phyloP scores from a whole-genome alignment of 2,888 invertebrate genomes.

The Spodoptera picta region DNA sequence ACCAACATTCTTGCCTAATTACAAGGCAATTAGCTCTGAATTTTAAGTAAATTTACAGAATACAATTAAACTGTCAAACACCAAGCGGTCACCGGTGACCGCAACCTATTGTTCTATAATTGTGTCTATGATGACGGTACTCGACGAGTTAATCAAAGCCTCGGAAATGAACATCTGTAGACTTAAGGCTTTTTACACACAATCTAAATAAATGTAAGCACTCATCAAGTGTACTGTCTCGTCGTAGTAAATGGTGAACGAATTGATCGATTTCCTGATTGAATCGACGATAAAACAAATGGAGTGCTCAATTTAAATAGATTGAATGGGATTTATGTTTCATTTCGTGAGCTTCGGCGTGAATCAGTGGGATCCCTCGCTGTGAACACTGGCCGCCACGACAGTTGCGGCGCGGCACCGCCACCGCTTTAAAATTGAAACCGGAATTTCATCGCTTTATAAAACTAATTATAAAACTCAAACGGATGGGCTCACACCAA shows the following conservation, averaged over 20 bases:
- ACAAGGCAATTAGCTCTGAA: background rate
- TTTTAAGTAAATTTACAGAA: too few relatives aligned
- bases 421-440: conserved; percentile 55
- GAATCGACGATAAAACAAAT: conserved; percentile 85
- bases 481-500: conserved; percentile 58
- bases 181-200: conserved; percentile 28
- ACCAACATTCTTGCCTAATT: conserved; percentile 19
- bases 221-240: conserved; percentile 55
- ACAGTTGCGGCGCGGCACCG: conserved; percentile 19
- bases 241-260: conserved; percentile 66
- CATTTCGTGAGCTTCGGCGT: conserved; percentile 77
- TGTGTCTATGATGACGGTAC: too few relatives aligned
- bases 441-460: conserved; percentile 62
- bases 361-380: conserved; percentile 63
- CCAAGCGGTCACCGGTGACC: too few relatives aligned
- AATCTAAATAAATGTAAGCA: conserved; percentile 45
- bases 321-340: conserved; percentile 86
- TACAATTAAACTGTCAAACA: too few relatives aligned
- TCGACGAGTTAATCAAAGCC: conserved; percentile 4
- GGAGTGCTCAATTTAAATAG: conserved; percentile 85
- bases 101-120: too few relatives aligned
- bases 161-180: conserved; percentile 20
- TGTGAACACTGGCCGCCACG: conserved; percentile 47
- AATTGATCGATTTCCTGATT: conserved; percentile 79
- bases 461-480: conserved; percentile 63